These are phyloP conservation scores for Eulemur albifrons DNA, from an alignment of 2,797 vertebrate genomes.

Conservation along the genomic window DNA sequence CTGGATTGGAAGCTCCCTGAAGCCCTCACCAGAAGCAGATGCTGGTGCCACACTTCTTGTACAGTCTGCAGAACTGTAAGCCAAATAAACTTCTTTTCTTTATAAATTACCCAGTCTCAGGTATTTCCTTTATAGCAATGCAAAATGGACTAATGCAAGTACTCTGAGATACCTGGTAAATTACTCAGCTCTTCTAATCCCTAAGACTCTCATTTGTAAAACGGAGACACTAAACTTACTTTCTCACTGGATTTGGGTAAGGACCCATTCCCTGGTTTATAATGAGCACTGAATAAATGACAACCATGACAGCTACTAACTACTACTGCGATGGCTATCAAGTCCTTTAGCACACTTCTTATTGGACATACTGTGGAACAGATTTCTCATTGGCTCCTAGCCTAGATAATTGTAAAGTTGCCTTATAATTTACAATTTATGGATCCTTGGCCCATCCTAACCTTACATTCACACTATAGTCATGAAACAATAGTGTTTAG, in stretches of 20 bases:
- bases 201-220: background rate
- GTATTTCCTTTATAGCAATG: background rate
- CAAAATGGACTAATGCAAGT: background rate
- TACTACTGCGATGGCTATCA: background rate
- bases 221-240: background rate
- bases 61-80: background rate
- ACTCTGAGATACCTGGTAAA: background rate
- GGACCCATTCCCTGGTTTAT: background rate
- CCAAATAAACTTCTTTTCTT: background rate
- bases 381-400: background rate
- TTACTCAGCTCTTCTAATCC: background rate
- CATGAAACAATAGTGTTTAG: background rate
- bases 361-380: background rate
- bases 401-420: background rate
- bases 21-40: background rate
- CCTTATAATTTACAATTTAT: background rate
- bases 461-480: background rate
- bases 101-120: background rate
- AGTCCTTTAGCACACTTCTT: background rate
- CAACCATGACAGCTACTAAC: background rate
- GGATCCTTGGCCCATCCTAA: background rate
- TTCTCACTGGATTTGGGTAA: background rate
- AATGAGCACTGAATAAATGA: background rate
- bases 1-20: background rate
- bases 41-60: background rate